Evolutionary conservation across 1,140 invertebrate species (phyloP), one percentile per base, ranked within the genome.

Genomic region (Paracyclopina nana): DNA sequence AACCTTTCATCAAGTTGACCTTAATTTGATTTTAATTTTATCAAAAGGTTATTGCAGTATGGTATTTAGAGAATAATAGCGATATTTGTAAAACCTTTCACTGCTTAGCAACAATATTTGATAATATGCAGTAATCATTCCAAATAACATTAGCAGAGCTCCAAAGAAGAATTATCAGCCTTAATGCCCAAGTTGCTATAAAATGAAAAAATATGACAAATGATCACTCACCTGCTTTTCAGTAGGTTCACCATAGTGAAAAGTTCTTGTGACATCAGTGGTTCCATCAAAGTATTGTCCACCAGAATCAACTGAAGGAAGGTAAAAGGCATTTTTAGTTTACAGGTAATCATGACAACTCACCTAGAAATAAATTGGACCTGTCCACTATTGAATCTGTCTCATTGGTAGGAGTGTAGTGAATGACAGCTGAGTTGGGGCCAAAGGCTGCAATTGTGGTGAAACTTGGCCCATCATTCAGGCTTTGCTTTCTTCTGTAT

Each of bases 231-330:
- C n/a, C n/a, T n/a, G 77, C 40, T 80, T 72, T 0, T 68, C 60
- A 0, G 78, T 77, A 1, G 87, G 84, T n/a, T 65, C 67, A 1
- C 86, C 86, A 60, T 82, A 83, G 64, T 91, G 85, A 6, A 94
- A 65, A 0, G 90, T 96, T 52, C 91, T 70, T 0, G 90, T 88
- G 0, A 94, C 78, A 60, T 92, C 84, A 0, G 88, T 95, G 1
- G 88, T 94, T 29, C 90, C 88, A 67, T 91, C 84, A 72, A 61
- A 61, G 59, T 76, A 77, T 54, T 77, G 75, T 30, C 67, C 74
- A 34, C 76, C 75, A 31, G 73, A 38, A 20, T 38, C 34, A n/a
- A 38, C 34, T 38, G 34, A 4, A 38, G 20, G 3, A 20, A 4
- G 34, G 5, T 9, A 9, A 31, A 14, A 9, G 14, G 14, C 14